phyloP scores from a whole-genome alignment of 2,113 vertebrate genomes.

The Henicopernis longicauda region DNA sequence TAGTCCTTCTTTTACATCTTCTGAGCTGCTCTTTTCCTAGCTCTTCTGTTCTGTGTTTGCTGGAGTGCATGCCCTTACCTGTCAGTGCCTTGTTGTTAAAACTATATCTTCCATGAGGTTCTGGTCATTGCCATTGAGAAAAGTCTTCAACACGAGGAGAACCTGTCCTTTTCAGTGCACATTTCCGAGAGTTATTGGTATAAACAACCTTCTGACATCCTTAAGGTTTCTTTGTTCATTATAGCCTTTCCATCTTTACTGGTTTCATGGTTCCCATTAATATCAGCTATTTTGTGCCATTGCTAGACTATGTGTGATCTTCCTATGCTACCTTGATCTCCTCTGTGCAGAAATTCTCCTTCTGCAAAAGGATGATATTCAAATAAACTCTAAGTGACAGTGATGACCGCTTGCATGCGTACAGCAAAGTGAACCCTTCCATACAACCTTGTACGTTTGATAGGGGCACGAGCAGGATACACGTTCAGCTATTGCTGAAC shows the following conservation, averaged over 20 bases:
- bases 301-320: background rate
- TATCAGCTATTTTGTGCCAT: background rate
- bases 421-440: background rate
- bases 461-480: background rate
- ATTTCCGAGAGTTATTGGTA: background rate
- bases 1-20: background rate
- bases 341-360: background rate
- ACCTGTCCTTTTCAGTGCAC: background rate
- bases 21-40: background rate
- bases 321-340: background rate
- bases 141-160: background rate
- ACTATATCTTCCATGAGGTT: background rate
- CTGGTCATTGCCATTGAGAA: background rate
- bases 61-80: background rate
- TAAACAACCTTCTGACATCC: background rate
- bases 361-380: background rate
- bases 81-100: background rate
- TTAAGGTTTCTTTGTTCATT: background rate
- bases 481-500: background rate
- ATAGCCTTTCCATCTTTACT: background rate
- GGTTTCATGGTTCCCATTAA: background rate
- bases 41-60: background rate
- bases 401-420: rapidly evolving
- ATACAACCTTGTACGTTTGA: background rate
- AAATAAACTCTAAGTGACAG: background rate